phyloP scores from a whole-genome alignment of 2,888 invertebrate species.

The Tetranychus piercei region DNA sequence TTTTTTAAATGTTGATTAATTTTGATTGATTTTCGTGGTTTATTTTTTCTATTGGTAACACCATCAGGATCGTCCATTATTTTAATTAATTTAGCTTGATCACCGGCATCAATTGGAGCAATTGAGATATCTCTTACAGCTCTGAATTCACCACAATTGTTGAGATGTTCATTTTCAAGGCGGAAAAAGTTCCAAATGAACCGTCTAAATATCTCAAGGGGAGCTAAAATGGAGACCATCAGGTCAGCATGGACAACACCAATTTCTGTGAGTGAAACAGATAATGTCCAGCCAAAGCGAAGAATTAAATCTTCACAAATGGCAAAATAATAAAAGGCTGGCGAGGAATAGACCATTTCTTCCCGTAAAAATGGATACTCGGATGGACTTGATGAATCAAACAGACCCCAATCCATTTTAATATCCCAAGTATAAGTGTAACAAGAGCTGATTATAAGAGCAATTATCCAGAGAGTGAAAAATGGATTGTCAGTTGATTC shows the following conservation, averaged over 20 bases:
- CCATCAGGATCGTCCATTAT: slow-evolving; percentile 93
- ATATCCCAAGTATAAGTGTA: slow-evolving; percentile 97
- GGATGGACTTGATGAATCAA: slow-evolving; percentile 62
- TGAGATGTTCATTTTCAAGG: slow-evolving; percentile 93
- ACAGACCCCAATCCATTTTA: slow-evolving; percentile 96
- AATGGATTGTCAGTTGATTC: slow-evolving; percentile 56
- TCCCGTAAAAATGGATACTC: slow-evolving; percentile 79
- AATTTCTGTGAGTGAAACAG: slow-evolving; percentile 64
- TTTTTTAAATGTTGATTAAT: not conserved
- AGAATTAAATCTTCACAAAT: slow-evolving; percentile 83
- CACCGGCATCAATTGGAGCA: slow-evolving; percentile 76
- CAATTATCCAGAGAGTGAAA: slow-evolving; percentile 72
- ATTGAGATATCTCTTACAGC: slow-evolving; percentile 94
- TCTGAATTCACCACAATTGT: slow-evolving; percentile 92
- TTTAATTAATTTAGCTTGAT: slow-evolving; percentile 61
- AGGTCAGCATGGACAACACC: slow-evolving; percentile 54
- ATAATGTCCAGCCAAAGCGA: slow-evolving; percentile 78
- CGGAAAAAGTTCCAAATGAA: slow-evolving; percentile 99
- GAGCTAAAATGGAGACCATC: slow-evolving; percentile 62
- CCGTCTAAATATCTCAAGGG: slow-evolving; percentile 57
- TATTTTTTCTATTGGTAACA: slow-evolving; percentile 7
- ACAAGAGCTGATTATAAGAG: slow-evolving; percentile 56
- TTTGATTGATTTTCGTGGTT: slow-evolving; percentile 10
- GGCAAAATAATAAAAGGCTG: slow-evolving; percentile 62
- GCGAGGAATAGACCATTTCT: slow-evolving; percentile 78